A percentile compares a stretch with the other conserved stretches of the same genome.
Evolutionary conservation across 2,888 invertebrate species (phyloP).

Genomic region (Polylopha cassiicola): DNA sequence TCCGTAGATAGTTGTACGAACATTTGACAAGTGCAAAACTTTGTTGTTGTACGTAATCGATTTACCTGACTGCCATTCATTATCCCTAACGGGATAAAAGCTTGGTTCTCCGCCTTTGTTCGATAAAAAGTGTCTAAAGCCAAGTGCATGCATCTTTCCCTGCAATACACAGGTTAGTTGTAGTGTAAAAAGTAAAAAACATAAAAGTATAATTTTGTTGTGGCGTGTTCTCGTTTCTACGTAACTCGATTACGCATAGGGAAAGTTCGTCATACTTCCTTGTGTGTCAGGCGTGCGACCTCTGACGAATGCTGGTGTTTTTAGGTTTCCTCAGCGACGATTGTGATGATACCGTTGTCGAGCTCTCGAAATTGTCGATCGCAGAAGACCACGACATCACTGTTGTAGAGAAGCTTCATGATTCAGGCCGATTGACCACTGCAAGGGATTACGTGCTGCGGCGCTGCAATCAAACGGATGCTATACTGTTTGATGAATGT

Average conservation of each 20-base stretch:
- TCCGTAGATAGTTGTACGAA: conserved; percentile 48
- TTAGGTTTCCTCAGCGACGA: conserved; percentile 74
- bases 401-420: conserved; percentile 64
- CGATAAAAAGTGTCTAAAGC: conserved; percentile 70
- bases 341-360: conserved; percentile 77
- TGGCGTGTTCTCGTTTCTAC: conserved; percentile 39
- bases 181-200: conserved; percentile 10
- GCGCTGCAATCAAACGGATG: conserved; percentile 81
- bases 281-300: conserved; percentile 39
- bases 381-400: conserved; percentile 66
- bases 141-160: conserved; percentile 78
- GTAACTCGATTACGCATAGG: conserved; percentile 58
- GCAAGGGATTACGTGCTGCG: conserved; percentile 77
- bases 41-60: conserved; percentile 39
- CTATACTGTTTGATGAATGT: conserved; percentile 79
- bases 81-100: conserved; percentile 76
- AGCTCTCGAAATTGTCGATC: conserved; percentile 72
- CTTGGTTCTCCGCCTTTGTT: conserved; percentile 73
- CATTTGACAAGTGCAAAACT: conserved; percentile 44
- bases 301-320: conserved; percentile 42
- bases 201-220: conserved; percentile 21
- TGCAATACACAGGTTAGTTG: conserved; percentile 74
- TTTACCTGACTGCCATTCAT: conserved; percentile 60
- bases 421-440: conserved; percentile 52
- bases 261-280: conserved; percentile 72